phyloP scores from a whole-genome alignment of 2,797 vertebrate species.

The Ptychobarbus kaznakovi region DNA sequence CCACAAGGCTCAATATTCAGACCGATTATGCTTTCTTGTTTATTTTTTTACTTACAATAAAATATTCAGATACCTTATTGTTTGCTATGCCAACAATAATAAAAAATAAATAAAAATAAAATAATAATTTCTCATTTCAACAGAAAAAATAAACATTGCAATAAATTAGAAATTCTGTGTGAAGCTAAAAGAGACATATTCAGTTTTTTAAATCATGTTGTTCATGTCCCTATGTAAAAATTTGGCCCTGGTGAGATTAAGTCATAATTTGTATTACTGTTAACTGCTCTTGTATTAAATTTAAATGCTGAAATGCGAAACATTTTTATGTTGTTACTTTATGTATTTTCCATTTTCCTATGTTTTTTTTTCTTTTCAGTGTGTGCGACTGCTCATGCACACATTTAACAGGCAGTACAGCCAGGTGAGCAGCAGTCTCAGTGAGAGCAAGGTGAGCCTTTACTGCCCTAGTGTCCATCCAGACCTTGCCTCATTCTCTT shows the following conservation, averaged over 20 bases:
- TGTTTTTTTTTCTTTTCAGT: slow-evolving; percentile 76
- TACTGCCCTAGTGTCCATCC: slow-evolving; percentile 43
- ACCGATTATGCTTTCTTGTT: not conserved
- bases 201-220: not conserved
- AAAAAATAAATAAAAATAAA: not conserved
- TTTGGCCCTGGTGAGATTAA: not conserved
- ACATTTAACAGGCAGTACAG: slow-evolving; percentile 99
- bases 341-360: not conserved
- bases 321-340: not conserved
- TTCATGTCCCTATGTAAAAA: not conserved
- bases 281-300: not conserved
- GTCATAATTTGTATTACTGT: not conserved
- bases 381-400: slow-evolving; percentile 96
- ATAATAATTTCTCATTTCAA: not conserved
- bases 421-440: slow-evolving; percentile 97
- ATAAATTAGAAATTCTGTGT: not conserved
- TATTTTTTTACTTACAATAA: not conserved
- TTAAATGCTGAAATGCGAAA: not conserved
- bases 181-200: not conserved
- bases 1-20: not conserved
- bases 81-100: not conserved
- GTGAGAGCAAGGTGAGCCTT: slow-evolving; percentile 96
- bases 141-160: not conserved
- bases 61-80: not conserved
- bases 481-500: slow-evolving; percentile 45